These are phyloP conservation scores for Troides helena DNA, from an alignment of 2,888 invertebrate species.

Conservation along the genomic window DNA sequence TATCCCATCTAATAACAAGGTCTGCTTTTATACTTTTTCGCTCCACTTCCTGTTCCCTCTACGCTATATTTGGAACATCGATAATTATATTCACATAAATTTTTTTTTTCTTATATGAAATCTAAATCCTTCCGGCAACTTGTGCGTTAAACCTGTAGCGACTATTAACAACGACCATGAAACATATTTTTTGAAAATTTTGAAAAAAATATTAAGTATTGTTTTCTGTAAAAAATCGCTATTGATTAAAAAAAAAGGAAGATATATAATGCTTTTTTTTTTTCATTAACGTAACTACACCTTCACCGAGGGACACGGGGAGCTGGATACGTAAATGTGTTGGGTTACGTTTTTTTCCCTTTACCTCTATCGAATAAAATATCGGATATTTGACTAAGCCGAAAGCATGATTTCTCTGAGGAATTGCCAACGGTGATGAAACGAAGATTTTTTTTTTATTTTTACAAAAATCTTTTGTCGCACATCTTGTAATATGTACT, in stretches of 20 bases:
- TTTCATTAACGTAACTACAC: conserved; percentile 9
- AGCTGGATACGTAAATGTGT: conserved; percentile 14
- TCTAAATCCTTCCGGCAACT: no score
- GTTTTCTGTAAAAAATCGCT: no score
- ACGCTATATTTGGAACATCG: no score
- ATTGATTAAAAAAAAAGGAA: not conserved
- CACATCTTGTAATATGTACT: not conserved
- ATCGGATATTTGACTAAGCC: conserved; percentile 22
- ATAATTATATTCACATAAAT: no score
- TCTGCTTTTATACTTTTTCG: no score
- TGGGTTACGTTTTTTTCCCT: conserved; percentile 11
- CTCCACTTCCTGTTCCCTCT: no score
- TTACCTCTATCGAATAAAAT: conserved; percentile 20
- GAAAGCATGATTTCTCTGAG: conserved; percentile 24
- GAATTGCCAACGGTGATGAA: conserved; percentile 12
- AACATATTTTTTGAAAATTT: no score
- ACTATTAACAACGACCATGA: no score
- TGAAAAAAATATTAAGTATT: no score
- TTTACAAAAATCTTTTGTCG: not conserved
- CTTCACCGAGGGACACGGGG: conserved; percentile 13
- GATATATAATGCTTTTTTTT: conserved; percentile 7
- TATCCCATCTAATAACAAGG: no score
- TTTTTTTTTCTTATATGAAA: no score
- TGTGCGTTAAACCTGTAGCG: no score
- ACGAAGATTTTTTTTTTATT: conserved; percentile 12